These are phyloP conservation scores for Menidia beryllina DNA, from an alignment of 2,113 vertebrate genomes.

Conservation along the genomic window DNA sequence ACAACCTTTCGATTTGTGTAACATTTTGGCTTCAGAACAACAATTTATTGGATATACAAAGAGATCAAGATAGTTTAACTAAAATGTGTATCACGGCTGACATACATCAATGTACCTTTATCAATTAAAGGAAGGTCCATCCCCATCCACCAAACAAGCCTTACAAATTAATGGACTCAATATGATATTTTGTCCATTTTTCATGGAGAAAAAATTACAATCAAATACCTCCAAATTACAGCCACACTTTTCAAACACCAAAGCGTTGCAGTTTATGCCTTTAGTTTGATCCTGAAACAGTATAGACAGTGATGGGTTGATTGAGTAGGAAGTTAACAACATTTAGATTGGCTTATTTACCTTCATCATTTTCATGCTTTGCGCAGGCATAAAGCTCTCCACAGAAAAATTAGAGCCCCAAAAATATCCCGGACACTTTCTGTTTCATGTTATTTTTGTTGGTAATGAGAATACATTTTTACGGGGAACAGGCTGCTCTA, in stretches of 20 bases:
- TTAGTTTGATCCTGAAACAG: neutral
- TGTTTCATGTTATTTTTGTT: constrained; percentile 58
- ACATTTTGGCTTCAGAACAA: neutral
- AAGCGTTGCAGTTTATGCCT: neutral
- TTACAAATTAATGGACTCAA: neutral
- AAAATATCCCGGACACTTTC: constrained; percentile 67
- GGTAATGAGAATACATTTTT: constrained; percentile 55
- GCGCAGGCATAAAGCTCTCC: constrained; percentile 26
- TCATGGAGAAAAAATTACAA: neutral
- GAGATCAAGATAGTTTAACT: neutral
- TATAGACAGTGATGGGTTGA: neutral
- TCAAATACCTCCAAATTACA: no score
- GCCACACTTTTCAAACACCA: neutral
- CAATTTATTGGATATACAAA: constrained; percentile 5
- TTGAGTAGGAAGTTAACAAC: constrained; percentile 31
- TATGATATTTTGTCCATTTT: neutral
- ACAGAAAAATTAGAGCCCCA: constrained; percentile 47
- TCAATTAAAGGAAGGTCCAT: neutral
- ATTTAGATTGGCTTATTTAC: constrained; percentile 39
- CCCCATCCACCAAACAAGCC: neutral
- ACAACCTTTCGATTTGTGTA: constrained; percentile 36
- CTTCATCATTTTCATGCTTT: constrained; percentile 15
- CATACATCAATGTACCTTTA: neutral
- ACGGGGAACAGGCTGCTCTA: constrained; percentile 48
- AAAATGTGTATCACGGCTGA: neutral